These are phyloP conservation scores for Phallusia fumigata DNA, from an alignment of 23 tunicate genomes.

Conservation along the genomic window DNA sequence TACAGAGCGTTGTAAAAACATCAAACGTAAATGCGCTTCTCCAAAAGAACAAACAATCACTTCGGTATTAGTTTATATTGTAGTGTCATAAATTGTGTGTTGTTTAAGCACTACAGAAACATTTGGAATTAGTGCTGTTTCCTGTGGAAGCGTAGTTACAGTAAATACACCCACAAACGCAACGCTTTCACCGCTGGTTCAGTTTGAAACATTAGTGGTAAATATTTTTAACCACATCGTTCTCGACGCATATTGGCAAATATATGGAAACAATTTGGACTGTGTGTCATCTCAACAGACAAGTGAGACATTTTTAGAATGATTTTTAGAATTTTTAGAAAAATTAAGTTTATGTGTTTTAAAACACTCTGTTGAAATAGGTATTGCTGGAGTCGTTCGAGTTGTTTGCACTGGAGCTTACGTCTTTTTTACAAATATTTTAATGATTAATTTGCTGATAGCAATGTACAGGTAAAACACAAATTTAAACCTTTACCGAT, in stretches of 20 bases:
- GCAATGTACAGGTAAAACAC: constrained; percentile 35
- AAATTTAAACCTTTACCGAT: background rate
- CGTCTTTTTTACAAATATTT: constrained; percentile 28
- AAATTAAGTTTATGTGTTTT: too few relatives aligned
- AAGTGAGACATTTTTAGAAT: background rate
- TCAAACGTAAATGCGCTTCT: too few relatives aligned
- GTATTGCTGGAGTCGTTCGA: background rate
- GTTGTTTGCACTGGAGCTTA: constrained; percentile 19
- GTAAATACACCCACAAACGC: background rate
- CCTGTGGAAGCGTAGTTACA: background rate
- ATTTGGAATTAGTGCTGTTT: background rate
- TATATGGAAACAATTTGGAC: constrained; percentile 9
- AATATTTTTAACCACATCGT: background rate
- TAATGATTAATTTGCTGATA: constrained; percentile 33
- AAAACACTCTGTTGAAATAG: background rate
- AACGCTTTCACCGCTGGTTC: background rate
- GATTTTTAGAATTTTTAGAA: background rate
- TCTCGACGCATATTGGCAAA: constrained; percentile 1
- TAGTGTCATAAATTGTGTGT: background rate
- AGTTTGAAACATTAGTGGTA: background rate
- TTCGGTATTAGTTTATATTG: too few relatives aligned
- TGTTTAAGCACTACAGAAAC: background rate
- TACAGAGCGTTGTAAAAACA: too few relatives aligned
- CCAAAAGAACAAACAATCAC: background rate
- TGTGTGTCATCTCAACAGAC: background rate